These are phyloP conservation scores for Actinostola sp. DNA, from an alignment of 92 coral and sea anemone genomes.

Conservation along the genomic window DNA sequence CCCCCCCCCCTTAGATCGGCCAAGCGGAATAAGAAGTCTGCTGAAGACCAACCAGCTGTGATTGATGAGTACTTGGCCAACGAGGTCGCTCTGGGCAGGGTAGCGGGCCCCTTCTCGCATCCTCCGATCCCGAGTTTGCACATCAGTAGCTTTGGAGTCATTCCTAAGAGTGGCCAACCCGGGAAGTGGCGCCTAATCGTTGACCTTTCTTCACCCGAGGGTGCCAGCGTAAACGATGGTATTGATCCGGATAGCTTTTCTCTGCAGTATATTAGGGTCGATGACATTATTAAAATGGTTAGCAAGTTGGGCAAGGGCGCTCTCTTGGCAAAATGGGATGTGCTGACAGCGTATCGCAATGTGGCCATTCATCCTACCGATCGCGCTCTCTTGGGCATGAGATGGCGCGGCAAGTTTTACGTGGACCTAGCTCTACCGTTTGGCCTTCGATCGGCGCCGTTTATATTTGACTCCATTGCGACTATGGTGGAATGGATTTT, in stretches of 20 bases:
- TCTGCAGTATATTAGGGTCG: constrained; percentile 23
- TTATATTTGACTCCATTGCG: background rate
- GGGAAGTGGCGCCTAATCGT: constrained; percentile 41
- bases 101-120: constrained; percentile 12
- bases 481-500: constrained; percentile 18
- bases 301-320: constrained; percentile 4
- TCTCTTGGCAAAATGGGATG: constrained; percentile 35
- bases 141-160: background rate
- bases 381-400: constrained; percentile 37
- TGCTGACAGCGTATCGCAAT: constrained; percentile 16
- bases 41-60: too few species aligned
- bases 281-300: too few species aligned
- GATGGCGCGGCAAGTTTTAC: constrained; percentile 31
- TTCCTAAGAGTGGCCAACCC: too few species aligned
- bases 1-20: too few species aligned
- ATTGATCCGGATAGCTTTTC: constrained; percentile 12
- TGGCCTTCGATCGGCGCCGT: too few species aligned
- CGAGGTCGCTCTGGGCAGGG: constrained; percentile 17
- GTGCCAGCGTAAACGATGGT: constrained; percentile 29
- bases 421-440: constrained; percentile 27
- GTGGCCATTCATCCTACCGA: constrained; percentile 12
- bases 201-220: constrained; percentile 27
- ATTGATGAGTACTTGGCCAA: too few species aligned
- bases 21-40: too few species aligned
- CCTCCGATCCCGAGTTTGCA: constrained; percentile 12